Base-by-base conservation (phyloP, 2,113 vertebrate species). In the Zosterops borbonicus region DNA sequence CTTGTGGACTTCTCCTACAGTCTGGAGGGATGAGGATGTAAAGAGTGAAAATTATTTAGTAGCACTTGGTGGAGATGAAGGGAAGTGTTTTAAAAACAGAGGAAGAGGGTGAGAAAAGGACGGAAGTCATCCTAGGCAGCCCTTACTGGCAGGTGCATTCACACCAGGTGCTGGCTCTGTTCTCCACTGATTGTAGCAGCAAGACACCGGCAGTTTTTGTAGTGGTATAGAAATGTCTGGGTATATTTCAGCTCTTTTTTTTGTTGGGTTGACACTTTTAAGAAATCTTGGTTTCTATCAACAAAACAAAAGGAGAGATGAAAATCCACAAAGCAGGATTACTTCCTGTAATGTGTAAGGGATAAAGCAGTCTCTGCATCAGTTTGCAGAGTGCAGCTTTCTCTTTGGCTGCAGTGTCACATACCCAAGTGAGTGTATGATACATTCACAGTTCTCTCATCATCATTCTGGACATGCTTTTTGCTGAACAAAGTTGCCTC, bases 61-160 rank as follows among this genome's bases (percentile, higher is more conserved):
- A 90, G 31, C 56, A 78, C 76, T 86, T 75, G 60, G 67, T 85
- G 33, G 42, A 85, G 55, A 56, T 63, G 37, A 53, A 49, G 9
- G 28, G 28, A 76, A 78, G 25, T 58, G 39, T 63, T 93, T 95
- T 33, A 75, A 81, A 89, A 93, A 92, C 49, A 78, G 82, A 88
- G 60, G 4, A 14, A 63, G 67, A 90, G 52, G 41, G 64, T 64
- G 39, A 90, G 59, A 71, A 87, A 63, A 94, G 58, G 63, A 70
- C 16, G 2, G 64, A 87, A 80, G 46, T 42, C 31, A 88, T 71
- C 37, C 44, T 16, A 41, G n/a, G 84, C 64, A 94, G 90, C 44
- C n/a, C 64, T 60, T 46, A 44, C 44, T 93, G 62, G 37, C 95
- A 96, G 93, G 69, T 89, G 88, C 69, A 25, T 69, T 90, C 95